phyloP scores from a whole-genome alignment of 2,888 invertebrate genomes.

The Reticulitermes lucifugus region DNA sequence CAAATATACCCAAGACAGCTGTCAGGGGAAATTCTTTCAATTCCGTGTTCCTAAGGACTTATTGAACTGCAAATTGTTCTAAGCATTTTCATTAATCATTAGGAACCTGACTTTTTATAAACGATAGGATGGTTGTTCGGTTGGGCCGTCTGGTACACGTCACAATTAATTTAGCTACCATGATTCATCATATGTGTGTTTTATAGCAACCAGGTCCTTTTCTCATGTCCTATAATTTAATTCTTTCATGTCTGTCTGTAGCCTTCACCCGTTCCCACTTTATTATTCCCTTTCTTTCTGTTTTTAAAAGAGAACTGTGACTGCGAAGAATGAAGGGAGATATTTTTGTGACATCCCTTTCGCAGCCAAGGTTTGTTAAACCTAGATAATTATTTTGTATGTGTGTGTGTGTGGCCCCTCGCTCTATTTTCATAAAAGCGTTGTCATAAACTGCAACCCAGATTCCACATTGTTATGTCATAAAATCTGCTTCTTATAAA shows the following conservation, averaged over 20 bases:
- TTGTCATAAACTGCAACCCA: too few species aligned
- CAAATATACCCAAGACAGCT: not conserved
- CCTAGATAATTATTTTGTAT: not conserved
- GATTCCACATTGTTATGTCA: too few species aligned
- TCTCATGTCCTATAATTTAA: not conserved
- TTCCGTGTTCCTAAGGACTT: not conserved
- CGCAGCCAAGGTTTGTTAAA: constrained; percentile 30
- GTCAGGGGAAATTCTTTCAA: not conserved
- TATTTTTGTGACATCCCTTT: constrained; percentile 15
- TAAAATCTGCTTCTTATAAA: too few species aligned
- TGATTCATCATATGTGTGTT: constrained; percentile 19
- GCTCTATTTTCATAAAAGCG: not conserved
- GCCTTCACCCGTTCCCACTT: not conserved
- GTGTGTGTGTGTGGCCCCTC: not conserved
- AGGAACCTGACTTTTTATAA: not conserved
- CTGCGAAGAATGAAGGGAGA: not conserved
- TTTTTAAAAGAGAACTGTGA: constrained; percentile 29
- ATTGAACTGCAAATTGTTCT: not conserved
- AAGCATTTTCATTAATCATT: not conserved
- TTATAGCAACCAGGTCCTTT: not conserved
- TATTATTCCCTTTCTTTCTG: constrained; percentile 35
- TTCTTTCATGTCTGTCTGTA: not conserved
- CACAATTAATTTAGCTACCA: not conserved
- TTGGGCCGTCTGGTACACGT: not conserved
- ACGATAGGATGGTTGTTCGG: not conserved